Base-by-base conservation (phyloP, 2,113 vertebrate genomes). In the Bungarus multicinctus region DNA sequence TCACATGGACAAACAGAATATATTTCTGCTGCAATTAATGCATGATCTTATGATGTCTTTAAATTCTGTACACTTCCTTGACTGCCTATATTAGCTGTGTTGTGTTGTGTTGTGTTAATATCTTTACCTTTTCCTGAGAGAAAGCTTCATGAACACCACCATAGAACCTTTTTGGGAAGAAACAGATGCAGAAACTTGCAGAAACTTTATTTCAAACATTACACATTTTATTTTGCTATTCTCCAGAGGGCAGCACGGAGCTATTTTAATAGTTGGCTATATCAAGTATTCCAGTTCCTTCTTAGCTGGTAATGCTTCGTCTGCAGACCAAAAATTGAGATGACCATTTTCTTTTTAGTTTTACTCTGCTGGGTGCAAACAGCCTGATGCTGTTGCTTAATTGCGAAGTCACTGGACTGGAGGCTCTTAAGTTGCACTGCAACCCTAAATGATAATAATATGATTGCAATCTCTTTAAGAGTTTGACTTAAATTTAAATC, bases 191-290 rank as follows among this genome's bases (percentile, higher is more conserved):
- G 43, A 30, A 90, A 45, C 3, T 39, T 25, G 55, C 30, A 52
- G 60, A 10, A 50, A 60, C 54, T 88, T 9, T 25, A 12, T 88
- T 89, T 55, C 27, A 34, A 60, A 30, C 47, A 10, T 45, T 14
- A 45, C 5, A 87, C 25, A 23, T 23, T 58, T 7, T 89, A n/a
- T 34, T 57, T 1, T 0, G 43, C 89, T 89, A 39, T 45, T 96
- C 96, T 97, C 96, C 93, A 27, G 96, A 95, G 95, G 96, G 96
- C 97, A 96, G 95, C 95, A 85, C 85, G 90, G 90, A 96, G 55
- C 95, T 95, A 93, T 95, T 89, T 64, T 94, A 97, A 95, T 64
- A 89, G 11, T 58, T 10, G 23, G 93, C 85, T 85, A 22, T 25
- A 25, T 16, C 25, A 90, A 60, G 25, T 27, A 64, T 39, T 23